Evolutionary conservation across 2,888 invertebrate genomes (phyloP).

Genomic region (Torymus texanus): DNA sequence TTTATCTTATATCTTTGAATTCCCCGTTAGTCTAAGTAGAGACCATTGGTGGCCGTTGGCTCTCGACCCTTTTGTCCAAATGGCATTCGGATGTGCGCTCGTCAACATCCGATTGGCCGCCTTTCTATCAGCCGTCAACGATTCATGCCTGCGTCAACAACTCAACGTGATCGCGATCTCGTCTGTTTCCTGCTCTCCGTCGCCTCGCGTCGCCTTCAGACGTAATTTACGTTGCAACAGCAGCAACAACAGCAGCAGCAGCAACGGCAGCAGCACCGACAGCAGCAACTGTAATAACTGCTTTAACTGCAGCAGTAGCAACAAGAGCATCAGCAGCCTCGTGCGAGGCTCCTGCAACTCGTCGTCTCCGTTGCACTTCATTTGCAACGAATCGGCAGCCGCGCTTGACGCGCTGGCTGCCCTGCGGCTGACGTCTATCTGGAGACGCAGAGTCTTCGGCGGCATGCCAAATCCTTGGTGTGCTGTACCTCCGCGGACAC

Average conservation of each 20-base stretch:
- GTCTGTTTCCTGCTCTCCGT: slow-evolving; percentile 35
- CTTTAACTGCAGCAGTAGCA: slow-evolving; percentile 37
- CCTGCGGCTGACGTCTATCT: slow-evolving; percentile 1
- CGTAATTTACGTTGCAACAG: slow-evolving; percentile 58
- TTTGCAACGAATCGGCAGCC: slow-evolving; percentile 16
- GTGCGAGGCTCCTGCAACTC: slow-evolving; percentile 45
- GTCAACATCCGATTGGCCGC: slow-evolving; percentile 74
- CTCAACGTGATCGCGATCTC: slow-evolving; percentile 41
- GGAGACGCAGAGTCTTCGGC: slow-evolving; percentile 17
- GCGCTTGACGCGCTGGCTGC: slow-evolving; percentile 15
- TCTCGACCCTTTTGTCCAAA: slow-evolving; percentile 75
- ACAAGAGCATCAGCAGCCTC: slow-evolving; percentile 54
- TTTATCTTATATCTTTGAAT: slow-evolving; percentile 74
- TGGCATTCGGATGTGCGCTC: slow-evolving; percentile 74
- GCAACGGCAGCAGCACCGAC: slow-evolving; percentile 38
- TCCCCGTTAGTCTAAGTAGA: slow-evolving; percentile 76
- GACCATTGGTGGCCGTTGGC: slow-evolving; percentile 74
- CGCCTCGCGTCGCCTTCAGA: slow-evolving; percentile 47
- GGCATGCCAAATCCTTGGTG: slow-evolving; percentile 33
- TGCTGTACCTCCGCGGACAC: slow-evolving; percentile 10
- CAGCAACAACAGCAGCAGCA: slow-evolving; percentile 52
- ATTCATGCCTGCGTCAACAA: slow-evolving; percentile 59
- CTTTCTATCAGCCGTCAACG: slow-evolving; percentile 71
- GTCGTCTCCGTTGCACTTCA: slow-evolving; percentile 8
- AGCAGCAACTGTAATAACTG: slow-evolving; percentile 11